phyloP scores from a whole-genome alignment of 2,797 vertebrate genomes.

The Astyanax mexicanus region DNA sequence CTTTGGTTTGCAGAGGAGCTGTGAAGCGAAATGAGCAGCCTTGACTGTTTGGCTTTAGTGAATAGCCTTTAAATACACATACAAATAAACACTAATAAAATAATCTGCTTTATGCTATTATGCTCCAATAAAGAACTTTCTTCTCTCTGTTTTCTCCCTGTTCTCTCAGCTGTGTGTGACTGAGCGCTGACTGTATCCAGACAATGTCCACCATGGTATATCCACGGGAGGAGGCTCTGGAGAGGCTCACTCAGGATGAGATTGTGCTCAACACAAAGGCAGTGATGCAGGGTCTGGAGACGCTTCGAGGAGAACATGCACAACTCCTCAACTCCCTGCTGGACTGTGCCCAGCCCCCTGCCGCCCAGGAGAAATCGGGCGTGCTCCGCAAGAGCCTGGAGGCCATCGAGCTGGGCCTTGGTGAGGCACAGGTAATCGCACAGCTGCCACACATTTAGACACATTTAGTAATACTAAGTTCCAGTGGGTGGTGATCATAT shows the following conservation, averaged over 20 bases:
- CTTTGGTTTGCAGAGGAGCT: too few relatives aligned
- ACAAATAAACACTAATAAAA: background rate
- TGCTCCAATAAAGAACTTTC: background rate
- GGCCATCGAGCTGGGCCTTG: slow-evolving; percentile 89
- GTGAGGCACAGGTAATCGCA: slow-evolving; percentile 85
- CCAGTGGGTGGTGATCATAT: too few relatives aligned
- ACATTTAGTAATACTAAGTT: too few relatives aligned
- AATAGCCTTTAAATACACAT: too few relatives aligned
- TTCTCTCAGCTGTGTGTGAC: slow-evolving; percentile 32
- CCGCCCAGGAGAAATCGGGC: slow-evolving; percentile 83
- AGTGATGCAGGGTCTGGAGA: slow-evolving; percentile 90
- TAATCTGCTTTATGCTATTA: background rate
- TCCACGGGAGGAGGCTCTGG: slow-evolving; percentile 85
- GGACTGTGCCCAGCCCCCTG: slow-evolving; percentile 76
- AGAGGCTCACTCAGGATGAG: slow-evolving; percentile 90
- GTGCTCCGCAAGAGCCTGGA: slow-evolving; percentile 87
- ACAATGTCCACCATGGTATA: slow-evolving; percentile 90
- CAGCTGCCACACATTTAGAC: too few relatives aligned
- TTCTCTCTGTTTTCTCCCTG: background rate
- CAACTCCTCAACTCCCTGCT: slow-evolving; percentile 86
- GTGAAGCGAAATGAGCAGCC: too few relatives aligned
- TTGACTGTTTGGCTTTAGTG: too few relatives aligned
- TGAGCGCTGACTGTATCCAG: slow-evolving; percentile 54
- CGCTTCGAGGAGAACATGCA: slow-evolving; percentile 86
- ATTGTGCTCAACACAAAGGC: slow-evolving; percentile 91